Percentiles rank a stretch among this genome's conserved stretches.
These are phyloP conservation scores for Myotis davidii DNA, from an alignment of 2,113 vertebrate genomes.

Conservation along the genomic window DNA sequence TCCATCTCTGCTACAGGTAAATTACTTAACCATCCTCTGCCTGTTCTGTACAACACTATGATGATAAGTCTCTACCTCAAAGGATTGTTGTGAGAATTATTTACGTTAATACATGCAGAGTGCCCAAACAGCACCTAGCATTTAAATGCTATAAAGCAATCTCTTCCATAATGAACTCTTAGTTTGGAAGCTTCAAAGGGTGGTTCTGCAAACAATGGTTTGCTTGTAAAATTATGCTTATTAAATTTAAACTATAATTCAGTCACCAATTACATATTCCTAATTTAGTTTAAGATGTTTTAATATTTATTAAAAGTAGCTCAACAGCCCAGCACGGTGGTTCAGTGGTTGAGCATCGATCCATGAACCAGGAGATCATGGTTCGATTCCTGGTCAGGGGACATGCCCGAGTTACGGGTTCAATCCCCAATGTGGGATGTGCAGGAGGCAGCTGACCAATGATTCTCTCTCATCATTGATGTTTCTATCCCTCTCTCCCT, in stretches of 20 bases:
- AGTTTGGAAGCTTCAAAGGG: not conserved
- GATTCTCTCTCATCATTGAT: no score
- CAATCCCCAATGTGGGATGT: no score
- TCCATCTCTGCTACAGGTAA: not conserved
- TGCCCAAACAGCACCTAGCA: not conserved
- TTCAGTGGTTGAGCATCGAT: no score
- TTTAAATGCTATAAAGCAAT: not conserved
- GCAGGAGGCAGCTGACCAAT: no score
- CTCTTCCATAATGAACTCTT: not conserved
- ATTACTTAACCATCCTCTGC: not conserved
- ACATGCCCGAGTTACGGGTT: no score
- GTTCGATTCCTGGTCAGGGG: no score
- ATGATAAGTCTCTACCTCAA: not conserved
- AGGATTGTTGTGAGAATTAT: not conserved
- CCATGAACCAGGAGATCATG: no score
- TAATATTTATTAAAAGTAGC: conserved; percentile 54
- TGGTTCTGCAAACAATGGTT: not conserved
- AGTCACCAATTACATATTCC: conserved; percentile 13
- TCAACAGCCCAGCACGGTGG: not conserved
- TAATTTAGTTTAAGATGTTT: conserved; percentile 45
- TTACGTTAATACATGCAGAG: not conserved
- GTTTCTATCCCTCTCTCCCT: no score
- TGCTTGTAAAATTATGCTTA: not conserved
- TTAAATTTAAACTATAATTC: conserved; percentile 39
- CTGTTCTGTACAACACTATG: not conserved